Evolutionary conservation across 2,797 vertebrate species (phyloP), one percentile per base, ranked within the genome.

Genomic region (Silurus aristotelis): DNA sequence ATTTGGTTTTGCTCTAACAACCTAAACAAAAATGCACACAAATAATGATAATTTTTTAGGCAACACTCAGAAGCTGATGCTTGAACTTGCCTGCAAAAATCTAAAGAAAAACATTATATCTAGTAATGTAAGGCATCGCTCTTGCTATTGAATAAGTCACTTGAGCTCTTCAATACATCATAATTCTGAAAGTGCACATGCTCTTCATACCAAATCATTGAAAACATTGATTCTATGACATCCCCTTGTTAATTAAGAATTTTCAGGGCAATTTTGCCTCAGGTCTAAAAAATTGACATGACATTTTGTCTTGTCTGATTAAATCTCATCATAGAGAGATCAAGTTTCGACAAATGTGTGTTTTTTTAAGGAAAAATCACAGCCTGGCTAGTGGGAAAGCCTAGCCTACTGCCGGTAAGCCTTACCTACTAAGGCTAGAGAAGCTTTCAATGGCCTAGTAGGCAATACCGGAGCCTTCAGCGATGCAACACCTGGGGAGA

Each of bases 261-360:
- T 22, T 20, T 48, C 52, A 56, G 79, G 56, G 38, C 80, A 67
- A 77, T 46, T 63, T 68, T 71, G 67, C 76, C 84, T 79, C 43
- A 86, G 85, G 80, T 85, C 38, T 82, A 22, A 85, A 31, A 73
- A 89, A 89, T 87, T 20, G 20, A 83, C 63, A 58, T 85, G 86
- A 81, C 87, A 85, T 72, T 61, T 82, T 88, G 84, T 87, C 89
- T 87, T 88, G 73, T 82, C 43, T 76, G 72, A 38, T 38, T 38
- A 38, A 38, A 38, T 38, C 38, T 38, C 4, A 38, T 38, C 38
- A 38, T 38, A 38, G 38, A 38, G 38, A 38, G 38, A 38, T 38
- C 38, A 38, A 38, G 3, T 38, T 38, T 38, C 38, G 38, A 38
- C 4, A 38, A 38, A 38, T 38, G 38, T 38, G 4, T 3, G 2